Conservation (phyloP, 2,888 invertebrate species). For the Tipula helvola region DNA sequence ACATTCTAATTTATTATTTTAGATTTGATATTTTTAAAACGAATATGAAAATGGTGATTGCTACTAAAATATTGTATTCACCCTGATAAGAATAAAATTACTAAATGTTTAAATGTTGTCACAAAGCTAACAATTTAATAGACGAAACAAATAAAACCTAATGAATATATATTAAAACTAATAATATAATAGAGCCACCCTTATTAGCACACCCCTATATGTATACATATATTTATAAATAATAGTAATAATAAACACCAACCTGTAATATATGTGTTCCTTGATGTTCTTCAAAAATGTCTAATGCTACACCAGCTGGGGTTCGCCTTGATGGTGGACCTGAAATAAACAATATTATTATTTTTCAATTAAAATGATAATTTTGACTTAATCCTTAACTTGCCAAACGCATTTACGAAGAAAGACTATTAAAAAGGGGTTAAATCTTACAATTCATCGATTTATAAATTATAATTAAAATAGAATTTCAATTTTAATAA, state of each 20-base stretch:
- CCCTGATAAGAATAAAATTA: background rate
- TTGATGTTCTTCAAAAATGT: slow-evolving; percentile 91
- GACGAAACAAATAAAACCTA: background rate
- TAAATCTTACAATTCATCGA: background rate
- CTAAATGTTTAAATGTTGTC: background rate
- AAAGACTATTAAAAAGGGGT: background rate
- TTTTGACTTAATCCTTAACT: background rate
- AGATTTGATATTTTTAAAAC: background rate
- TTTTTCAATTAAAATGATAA: slow-evolving; percentile 4
- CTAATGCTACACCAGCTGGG: slow-evolving; percentile 62
- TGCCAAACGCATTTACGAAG: background rate
- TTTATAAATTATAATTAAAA: background rate
- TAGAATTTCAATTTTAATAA: background rate
- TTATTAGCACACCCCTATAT: background rate
- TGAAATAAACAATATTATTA: slow-evolving; percentile 38
- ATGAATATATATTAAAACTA: background rate
- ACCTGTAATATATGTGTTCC: slow-evolving; percentile 97
- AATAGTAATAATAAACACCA: slow-evolving; percentile 17
- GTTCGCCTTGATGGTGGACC: slow-evolving; percentile 65
- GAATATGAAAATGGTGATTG: background rate
- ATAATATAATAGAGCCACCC: background rate
- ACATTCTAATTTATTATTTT: background rate
- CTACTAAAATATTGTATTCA: background rate
- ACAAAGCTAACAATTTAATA: background rate
- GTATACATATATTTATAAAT: background rate